These are phyloP conservation scores for Scolopax rusticola DNA, from an alignment of 2,797 vertebrate species.

Conservation along the genomic window DNA sequence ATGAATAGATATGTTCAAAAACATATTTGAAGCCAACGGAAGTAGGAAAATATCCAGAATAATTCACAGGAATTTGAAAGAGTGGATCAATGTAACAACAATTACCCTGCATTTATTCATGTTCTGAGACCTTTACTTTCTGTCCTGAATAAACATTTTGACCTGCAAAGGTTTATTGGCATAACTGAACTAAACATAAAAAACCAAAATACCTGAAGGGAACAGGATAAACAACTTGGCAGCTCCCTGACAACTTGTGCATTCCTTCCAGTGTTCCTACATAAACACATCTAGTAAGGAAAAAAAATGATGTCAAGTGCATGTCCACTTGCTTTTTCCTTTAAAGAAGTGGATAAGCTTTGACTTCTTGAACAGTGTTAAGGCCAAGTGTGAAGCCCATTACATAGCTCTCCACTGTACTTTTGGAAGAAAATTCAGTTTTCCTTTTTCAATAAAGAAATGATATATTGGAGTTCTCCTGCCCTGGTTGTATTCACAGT, in stretches of 20 bases:
- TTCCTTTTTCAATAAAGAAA: background rate
- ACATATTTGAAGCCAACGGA: background rate
- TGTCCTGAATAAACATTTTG: conserved; percentile 16
- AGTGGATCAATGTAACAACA: background rate
- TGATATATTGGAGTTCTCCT: background rate
- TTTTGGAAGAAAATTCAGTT: background rate
- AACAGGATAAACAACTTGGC: background rate
- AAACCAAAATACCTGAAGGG: background rate
- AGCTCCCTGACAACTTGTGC: background rate
- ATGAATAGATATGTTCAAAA: conserved; percentile 25
- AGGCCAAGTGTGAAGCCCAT: background rate
- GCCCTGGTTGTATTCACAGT: background rate
- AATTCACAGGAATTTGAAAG: conserved; percentile 29
- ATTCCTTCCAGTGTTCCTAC: background rate
- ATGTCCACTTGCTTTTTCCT: background rate
- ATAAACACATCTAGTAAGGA: background rate
- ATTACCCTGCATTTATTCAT: background rate
- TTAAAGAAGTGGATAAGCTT: background rate
- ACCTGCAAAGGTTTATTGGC: background rate
- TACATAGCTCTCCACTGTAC: background rate
- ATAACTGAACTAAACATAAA: background rate
- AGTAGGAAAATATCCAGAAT: background rate
- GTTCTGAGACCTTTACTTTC: background rate
- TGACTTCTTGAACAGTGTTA: background rate
- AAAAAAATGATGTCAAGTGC: background rate